Evolutionary conservation across 2,888 invertebrate species (phyloP), one percentile per base, ranked within the genome.

Genomic region (Ctenicera cuprea): DNA sequence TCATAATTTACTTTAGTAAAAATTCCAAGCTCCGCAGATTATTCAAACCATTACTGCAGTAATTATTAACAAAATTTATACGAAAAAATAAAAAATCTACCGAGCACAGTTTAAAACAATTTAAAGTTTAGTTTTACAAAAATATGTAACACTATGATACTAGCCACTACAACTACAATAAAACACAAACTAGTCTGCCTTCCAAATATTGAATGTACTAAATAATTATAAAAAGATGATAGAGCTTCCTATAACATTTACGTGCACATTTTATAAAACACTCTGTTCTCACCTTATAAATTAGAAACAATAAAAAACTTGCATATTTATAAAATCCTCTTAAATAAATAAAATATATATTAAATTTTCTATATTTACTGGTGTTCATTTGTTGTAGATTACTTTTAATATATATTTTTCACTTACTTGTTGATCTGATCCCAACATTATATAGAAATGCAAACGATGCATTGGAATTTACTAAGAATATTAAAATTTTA

Each of bases 311-410:
- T 22, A 57, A 71, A 59, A 66, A 71, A 71, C 37, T 67, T 52
- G 61, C 61, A 48, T 61, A 62, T 75, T 52, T 67, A 76, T 76
- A 74, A 74, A 76, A 70, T 68, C 59, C 66, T 74, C 71, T 76
- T 76, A 74, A 66, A 71, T 71, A 76, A 74, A 67, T 74, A 74
- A 70, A 74, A 70, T 77, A 43, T 59, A 68, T 73, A 76, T 68
- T 72, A 66, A 63, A 76, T 72, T 62, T 54, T 75, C 71, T 77
- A 73, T 68, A 75, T 67, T 75, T 70, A 75, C 67, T 65, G 71
- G 72, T 65, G 75, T 70, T 74, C 65, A 54, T 73, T 64, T 59
- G 9, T 61, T 43, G 26, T 59, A 59, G 14, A 59, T 38, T 59
- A 38, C 8, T 38, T 38, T 41, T 37, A 59, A 59, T 16, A 54